Evolutionary conservation across 2,113 vertebrate species (phyloP).

Genomic region (Sisor rabdophorus): DNA sequence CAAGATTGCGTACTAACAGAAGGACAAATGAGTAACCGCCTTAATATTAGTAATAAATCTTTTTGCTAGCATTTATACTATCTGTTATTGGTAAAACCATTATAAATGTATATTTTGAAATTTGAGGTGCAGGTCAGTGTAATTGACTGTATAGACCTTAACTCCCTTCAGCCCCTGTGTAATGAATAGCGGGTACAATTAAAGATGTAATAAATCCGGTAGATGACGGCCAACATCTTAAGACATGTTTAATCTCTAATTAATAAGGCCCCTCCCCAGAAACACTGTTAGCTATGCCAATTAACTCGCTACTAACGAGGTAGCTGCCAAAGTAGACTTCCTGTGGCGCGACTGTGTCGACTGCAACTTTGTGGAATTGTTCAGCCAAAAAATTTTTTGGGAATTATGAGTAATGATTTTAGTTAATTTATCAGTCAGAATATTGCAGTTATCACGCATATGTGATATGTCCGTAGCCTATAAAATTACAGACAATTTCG

Average conservation of each 20-base stretch:
- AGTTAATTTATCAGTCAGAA: background rate
- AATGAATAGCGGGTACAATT: constrained; percentile 61
- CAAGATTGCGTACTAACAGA: background rate
- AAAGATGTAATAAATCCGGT: constrained; percentile 70
- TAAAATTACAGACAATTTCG: background rate
- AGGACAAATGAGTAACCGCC: background rate
- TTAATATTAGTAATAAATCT: background rate
- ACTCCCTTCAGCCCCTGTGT: constrained; percentile 9
- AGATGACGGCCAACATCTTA: constrained; percentile 68
- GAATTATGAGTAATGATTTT: background rate
- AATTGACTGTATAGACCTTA: constrained; percentile 54
- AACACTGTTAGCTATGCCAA: constrained; percentile 51
- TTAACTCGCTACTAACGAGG: constrained; percentile 37
- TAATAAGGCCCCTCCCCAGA: constrained; percentile 66
- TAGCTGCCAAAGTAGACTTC: constrained; percentile 3
- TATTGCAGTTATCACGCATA: background rate
- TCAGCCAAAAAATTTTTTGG: background rate
- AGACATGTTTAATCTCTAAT: constrained; percentile 70
- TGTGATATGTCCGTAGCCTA: background rate
- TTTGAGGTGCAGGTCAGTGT: constrained; percentile 66
- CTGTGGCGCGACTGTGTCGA: background rate
- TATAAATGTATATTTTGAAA: constrained; percentile 39
- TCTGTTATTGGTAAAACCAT: too few species aligned
- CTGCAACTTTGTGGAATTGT: background rate
- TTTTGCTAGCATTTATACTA: background rate